Evolutionary conservation across 2,888 invertebrate genomes (phyloP).

Genomic region (Cephus sareptanus): DNA sequence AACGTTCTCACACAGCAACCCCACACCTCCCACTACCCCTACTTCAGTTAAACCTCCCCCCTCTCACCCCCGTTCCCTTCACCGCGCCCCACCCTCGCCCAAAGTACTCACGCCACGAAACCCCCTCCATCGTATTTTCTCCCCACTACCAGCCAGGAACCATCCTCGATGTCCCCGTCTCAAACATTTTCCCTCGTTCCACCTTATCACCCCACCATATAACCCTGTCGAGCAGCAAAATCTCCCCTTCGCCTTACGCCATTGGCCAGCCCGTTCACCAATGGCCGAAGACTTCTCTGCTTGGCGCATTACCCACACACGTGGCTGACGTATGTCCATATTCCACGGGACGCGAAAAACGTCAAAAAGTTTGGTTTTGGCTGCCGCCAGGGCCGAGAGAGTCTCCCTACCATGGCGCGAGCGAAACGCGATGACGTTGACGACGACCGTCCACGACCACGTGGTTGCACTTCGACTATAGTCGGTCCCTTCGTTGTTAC

Average conservation of each 20-base stretch:
- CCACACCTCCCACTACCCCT: background rate
- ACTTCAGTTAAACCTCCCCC: conserved; percentile 1
- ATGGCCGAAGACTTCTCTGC: conserved; percentile 36
- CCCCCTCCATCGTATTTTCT: background rate
- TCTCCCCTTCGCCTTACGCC: conserved; percentile 18
- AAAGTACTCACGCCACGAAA: background rate
- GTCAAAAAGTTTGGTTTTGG: conserved; percentile 54
- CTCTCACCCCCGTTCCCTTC: background rate
- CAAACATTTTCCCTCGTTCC: conserved; percentile 1
- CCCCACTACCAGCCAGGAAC: background rate
- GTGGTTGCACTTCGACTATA: conserved; percentile 24
- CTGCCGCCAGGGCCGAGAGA: conserved; percentile 20
- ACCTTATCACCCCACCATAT: conserved; percentile 7
- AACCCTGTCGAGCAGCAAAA: conserved; percentile 7
- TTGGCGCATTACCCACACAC: conserved; percentile 61
- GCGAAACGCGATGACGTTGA: conserved; percentile 36
- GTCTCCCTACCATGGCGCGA: conserved; percentile 15
- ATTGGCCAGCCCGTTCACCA: conserved; percentile 47
- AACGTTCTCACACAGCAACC: background rate
- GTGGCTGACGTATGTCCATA: conserved; percentile 61
- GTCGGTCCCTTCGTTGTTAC: background rate
- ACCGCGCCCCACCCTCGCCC: background rate
- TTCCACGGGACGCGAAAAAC: conserved; percentile 56
- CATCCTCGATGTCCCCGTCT: background rate
- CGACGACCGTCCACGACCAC: conserved; percentile 29